These are phyloP conservation scores for Chaenocephalus aceratus DNA, from an alignment of 2,113 vertebrate species.

Conservation along the genomic window DNA sequence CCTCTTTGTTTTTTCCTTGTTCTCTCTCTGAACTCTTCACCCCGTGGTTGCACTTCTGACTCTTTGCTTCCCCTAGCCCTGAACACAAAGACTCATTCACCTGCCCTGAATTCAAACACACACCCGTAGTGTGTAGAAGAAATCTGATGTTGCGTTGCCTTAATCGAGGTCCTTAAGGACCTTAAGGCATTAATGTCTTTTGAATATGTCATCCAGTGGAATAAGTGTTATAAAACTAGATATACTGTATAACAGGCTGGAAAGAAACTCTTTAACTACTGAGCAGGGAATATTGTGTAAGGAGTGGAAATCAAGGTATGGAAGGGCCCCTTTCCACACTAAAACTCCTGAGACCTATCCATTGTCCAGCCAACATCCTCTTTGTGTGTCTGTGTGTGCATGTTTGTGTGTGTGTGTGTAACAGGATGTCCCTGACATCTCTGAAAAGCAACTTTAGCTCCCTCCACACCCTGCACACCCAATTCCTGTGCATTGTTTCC, in stretches of 20 bases:
- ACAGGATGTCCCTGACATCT: slow-evolving; percentile 77
- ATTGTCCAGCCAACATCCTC: slow-evolving; percentile 79
- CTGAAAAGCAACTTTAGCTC: slow-evolving; percentile 70
- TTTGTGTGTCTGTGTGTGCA: slow-evolving; percentile 57
- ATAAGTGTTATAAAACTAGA: slow-evolving; percentile 18
- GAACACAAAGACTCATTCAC: slow-evolving; percentile 71
- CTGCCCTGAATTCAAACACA: slow-evolving; percentile 56
- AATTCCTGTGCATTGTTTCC: slow-evolving; percentile 80
- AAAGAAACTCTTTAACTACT: slow-evolving; percentile 34
- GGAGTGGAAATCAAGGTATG: slow-evolving; percentile 62
- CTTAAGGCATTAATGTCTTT: slow-evolving; percentile 12
- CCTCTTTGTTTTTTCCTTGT: slow-evolving; percentile 9
- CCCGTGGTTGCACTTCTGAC: slow-evolving; percentile 62
- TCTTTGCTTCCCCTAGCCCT: slow-evolving; percentile 54
- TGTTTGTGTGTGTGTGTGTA: slow-evolving; percentile 40
- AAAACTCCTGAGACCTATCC: slow-evolving; percentile 72
- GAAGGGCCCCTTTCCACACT: slow-evolving; percentile 73
- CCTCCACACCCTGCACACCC: slow-evolving; percentile 66
- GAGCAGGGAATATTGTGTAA: slow-evolving; percentile 38
- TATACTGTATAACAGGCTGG: neutral
- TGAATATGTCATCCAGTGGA: neutral
- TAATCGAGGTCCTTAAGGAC: slow-evolving; percentile 8
- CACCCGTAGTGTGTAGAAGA: slow-evolving; percentile 29
- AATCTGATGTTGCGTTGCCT: neutral
- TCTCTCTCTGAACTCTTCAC: slow-evolving; percentile 70